A percentile compares a stretch with the other conserved stretches of the same genome.
phyloP scores from a whole-genome alignment of 2,797 vertebrate genomes.

The Spea hammondii region DNA sequence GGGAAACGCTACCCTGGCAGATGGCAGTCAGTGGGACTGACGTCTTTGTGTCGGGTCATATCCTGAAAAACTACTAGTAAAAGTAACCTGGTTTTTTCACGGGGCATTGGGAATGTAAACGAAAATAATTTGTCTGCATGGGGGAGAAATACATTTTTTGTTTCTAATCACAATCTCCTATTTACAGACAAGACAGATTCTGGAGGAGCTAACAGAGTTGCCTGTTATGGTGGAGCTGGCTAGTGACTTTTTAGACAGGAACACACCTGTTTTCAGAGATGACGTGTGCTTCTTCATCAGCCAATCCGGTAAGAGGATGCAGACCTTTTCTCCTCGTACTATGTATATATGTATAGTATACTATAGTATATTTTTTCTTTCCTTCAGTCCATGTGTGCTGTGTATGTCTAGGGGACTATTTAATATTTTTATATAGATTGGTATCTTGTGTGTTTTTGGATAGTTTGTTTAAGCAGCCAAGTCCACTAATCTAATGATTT shows the following conservation, averaged over 20 bases:
- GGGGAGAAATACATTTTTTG: too few relatives aligned
- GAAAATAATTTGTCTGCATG: too few relatives aligned
- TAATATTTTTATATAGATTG: background rate
- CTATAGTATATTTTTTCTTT: too few relatives aligned
- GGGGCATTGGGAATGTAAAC: too few relatives aligned
- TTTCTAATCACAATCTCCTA: too few relatives aligned
- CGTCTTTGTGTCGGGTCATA: too few relatives aligned
- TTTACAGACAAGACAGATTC: slow-evolving; percentile 88
- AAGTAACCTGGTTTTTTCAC: too few relatives aligned
- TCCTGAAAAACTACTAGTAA: too few relatives aligned
- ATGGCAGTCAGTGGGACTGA: too few relatives aligned
- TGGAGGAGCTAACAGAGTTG: slow-evolving; percentile 93
- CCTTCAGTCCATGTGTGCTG: too few relatives aligned
- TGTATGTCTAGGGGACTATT: background rate
- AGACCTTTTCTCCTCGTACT: background rate
- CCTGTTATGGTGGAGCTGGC: slow-evolving; percentile 98
- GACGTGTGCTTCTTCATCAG: slow-evolving; percentile 99
- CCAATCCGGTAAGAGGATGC: slow-evolving; percentile 82
- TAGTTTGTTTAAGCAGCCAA: background rate
- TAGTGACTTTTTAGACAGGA: slow-evolving; percentile 97
- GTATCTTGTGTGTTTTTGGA: background rate
- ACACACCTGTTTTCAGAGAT: slow-evolving; percentile 95
- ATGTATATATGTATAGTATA: too few relatives aligned
- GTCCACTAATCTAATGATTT: background rate
- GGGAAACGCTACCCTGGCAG: too few relatives aligned